A percentile compares a stretch with the other conserved stretches of the same genome.
Evolutionary conservation across 2,113 vertebrate genomes (phyloP).

Genomic region (Athene cunicularia): DNA sequence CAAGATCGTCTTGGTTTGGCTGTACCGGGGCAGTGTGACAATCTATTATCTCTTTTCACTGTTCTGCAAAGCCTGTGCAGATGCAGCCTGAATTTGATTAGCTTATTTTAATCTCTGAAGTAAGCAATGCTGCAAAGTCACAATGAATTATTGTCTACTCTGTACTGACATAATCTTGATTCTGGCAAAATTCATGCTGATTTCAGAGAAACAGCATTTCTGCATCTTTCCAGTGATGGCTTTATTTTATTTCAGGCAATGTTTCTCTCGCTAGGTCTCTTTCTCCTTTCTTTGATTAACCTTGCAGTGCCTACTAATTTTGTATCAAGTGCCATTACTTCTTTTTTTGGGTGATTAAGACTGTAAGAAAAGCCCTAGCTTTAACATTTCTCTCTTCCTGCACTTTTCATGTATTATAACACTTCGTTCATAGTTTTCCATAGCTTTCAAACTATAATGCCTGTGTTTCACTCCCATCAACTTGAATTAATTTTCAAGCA

Average conservation of each 20-base stretch:
- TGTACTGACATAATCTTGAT: not conserved
- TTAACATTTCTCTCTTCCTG: not conserved
- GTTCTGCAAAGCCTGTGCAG: not conserved
- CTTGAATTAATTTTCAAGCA: not conserved
- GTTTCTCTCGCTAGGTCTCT: not conserved
- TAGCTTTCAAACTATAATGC: not conserved
- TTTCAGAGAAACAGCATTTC: not conserved
- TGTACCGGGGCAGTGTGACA: not conserved
- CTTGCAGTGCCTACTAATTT: not conserved
- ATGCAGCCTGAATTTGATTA: not conserved
- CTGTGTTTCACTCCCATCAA: not conserved
- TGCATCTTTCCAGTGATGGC: not conserved
- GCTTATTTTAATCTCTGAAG: not conserved
- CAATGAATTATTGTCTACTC: not conserved
- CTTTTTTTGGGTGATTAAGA: not conserved
- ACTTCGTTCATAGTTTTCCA: not conserved
- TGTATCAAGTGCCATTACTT: not conserved
- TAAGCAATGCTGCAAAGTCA: not conserved
- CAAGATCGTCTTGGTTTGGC: not conserved
- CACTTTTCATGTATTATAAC: not conserved
- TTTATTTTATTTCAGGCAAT: not conserved
- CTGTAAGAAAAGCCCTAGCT: not conserved
- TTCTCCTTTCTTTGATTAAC: not conserved
- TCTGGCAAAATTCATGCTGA: not conserved
- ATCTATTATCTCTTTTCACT: not conserved